Percentiles rank a stretch among this genome's conserved stretches.
Evolutionary conservation across 2,113 vertebrate species (phyloP).

Genomic region (Mystacornis crossleyi): DNA sequence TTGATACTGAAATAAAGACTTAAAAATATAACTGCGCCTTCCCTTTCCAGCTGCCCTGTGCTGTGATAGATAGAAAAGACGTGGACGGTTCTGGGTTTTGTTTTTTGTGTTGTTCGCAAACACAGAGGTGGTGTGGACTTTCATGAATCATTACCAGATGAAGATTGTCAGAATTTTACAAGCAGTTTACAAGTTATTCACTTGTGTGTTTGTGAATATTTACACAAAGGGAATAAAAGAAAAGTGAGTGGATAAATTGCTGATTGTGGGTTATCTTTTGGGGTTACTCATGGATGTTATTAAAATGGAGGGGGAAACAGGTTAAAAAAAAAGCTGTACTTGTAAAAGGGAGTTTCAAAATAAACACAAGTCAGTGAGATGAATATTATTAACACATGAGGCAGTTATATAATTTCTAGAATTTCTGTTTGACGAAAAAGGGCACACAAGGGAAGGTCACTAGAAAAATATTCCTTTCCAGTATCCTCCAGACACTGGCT

Average conservation of each 20-base stretch:
- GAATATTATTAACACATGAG: background rate
- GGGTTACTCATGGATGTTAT: background rate
- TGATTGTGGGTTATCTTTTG: background rate
- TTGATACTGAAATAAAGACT: background rate
- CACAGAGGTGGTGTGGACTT: background rate
- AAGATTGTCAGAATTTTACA: background rate
- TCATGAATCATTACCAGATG: background rate
- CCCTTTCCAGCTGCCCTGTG: background rate
- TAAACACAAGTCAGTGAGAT: background rate
- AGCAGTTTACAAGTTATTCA: background rate
- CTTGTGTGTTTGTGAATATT: background rate
- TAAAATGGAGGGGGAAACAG: background rate
- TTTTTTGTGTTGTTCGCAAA: background rate
- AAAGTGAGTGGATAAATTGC: background rate
- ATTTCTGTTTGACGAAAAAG: background rate
- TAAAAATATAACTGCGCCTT: background rate
- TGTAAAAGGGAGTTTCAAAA: background rate
- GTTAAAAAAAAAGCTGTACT: background rate
- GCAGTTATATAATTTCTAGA: background rate
- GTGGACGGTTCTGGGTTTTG: background rate
- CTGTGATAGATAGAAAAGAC: background rate
- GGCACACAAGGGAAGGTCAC: background rate
- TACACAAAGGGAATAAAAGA: background rate
- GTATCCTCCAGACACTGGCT: background rate
- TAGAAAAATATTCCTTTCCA: background rate